These are phyloP conservation scores for Tiphia femorata DNA, from an alignment of 2,888 invertebrate species.

Conservation along the genomic window DNA sequence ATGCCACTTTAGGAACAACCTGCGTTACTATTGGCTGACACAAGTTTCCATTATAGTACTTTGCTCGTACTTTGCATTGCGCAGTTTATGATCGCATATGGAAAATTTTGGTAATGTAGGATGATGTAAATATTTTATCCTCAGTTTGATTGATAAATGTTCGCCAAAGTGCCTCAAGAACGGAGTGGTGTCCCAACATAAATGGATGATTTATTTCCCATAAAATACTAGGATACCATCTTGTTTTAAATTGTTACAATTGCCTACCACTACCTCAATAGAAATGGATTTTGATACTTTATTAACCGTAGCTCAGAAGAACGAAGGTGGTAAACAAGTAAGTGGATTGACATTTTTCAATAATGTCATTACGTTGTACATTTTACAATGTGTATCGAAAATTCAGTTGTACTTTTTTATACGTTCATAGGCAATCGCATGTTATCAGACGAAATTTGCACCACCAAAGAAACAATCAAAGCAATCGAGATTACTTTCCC, in stretches of 20 bases:
- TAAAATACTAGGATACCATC: not conserved
- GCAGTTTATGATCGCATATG: not conserved
- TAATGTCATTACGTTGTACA: not conserved
- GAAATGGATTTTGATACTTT: conserved; percentile 76
- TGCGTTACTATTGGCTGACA: too few relatives aligned
- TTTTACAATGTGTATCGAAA: not conserved
- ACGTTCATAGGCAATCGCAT: conserved; percentile 70
- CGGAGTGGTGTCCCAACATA: not conserved
- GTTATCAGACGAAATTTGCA: conserved; percentile 83
- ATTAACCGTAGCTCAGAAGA: conserved; percentile 75
- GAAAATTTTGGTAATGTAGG: not conserved
- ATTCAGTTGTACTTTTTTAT: conserved; percentile 3
- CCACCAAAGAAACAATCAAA: conserved; percentile 86
- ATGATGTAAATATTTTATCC: not conserved
- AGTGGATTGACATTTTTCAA: too few relatives aligned
- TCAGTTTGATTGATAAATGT: not conserved
- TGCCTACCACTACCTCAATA: not conserved
- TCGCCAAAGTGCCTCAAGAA: not conserved
- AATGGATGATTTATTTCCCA: not conserved
- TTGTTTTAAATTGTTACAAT: not conserved
- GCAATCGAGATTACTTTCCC: conserved; percentile 77
- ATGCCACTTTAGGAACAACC: too few relatives aligned
- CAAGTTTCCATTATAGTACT: too few relatives aligned
- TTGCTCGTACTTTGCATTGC: too few relatives aligned
- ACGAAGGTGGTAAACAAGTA: conserved; percentile 68